Evolutionary conservation across 2,888 invertebrate genomes (phyloP).

Genomic region (Apeira syringaria): DNA sequence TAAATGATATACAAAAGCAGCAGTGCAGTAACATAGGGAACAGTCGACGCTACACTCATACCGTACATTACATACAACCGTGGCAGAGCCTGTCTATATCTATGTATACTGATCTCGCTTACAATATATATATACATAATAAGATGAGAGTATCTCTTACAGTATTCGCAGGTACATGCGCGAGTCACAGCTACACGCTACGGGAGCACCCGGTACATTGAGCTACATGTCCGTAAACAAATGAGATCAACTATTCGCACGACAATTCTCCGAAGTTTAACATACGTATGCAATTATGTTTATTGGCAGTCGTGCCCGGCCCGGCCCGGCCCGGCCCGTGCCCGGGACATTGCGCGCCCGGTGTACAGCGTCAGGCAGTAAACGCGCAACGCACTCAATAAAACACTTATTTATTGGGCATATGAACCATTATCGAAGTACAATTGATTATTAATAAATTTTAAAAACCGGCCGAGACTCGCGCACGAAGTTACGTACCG

Average conservation of each 20-base stretch:
- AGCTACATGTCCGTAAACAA: constrained; percentile 77
- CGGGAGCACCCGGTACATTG: constrained; percentile 72
- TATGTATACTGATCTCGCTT: constrained; percentile 76
- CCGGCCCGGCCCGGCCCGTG: constrained; percentile 44
- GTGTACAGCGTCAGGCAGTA: constrained; percentile 22
- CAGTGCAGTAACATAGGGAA: constrained; percentile 54
- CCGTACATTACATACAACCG: constrained; percentile 58
- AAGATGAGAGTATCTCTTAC: constrained; percentile 64
- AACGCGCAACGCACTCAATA: constrained; percentile 6
- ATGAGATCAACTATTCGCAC: constrained; percentile 80
- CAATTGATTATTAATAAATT: no score
- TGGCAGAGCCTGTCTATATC: constrained; percentile 59
- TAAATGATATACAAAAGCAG: constrained; percentile 73
- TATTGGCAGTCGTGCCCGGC: constrained; percentile 47
- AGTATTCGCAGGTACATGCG: constrained; percentile 64
- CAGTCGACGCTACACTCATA: constrained; percentile 61
- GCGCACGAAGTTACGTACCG: no score
- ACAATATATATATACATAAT: constrained; percentile 75
- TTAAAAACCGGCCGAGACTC: no score
- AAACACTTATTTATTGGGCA: no score
- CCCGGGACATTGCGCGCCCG: constrained; percentile 50
- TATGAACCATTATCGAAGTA: no score
- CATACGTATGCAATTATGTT: constrained; percentile 42
- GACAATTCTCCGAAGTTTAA: constrained; percentile 42
- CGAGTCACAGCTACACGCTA: constrained; percentile 66